These are phyloP conservation scores for Thamnaconus septentrionalis DNA, from an alignment of 2,113 vertebrate species.

Conservation along the genomic window DNA sequence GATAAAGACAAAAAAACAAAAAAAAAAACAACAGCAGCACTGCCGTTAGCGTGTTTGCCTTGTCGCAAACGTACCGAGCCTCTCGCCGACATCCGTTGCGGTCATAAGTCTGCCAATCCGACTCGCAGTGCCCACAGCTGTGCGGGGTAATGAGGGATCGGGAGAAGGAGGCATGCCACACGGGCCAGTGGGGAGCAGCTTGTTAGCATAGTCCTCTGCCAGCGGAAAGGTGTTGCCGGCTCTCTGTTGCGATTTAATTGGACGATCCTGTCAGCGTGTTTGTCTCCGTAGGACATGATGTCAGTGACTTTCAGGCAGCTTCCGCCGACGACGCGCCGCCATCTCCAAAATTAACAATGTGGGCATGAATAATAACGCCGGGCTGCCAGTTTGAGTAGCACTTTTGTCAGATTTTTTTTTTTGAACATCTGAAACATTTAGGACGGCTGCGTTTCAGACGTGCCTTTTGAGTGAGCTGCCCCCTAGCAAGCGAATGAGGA, in stretches of 20 bases:
- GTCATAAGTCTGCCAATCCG: conserved; percentile 19
- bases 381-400: conserved; percentile 29
- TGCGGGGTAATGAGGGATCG: conserved; percentile 61
- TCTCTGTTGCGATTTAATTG: conserved; percentile 71
- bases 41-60: conserved; percentile 26
- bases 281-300: conserved; percentile 53
- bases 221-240: conserved; percentile 43
- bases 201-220: conserved; percentile 70
- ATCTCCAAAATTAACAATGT: conserved; percentile 45
- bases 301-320: conserved; percentile 51
- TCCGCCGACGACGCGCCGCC: conserved; percentile 35
- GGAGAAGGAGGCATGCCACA: conserved; percentile 20
- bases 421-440: conserved; percentile 4
- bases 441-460: background rate
- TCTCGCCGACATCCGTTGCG: conserved; percentile 15
- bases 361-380: conserved; percentile 17
- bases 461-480: background rate
- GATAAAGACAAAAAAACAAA: too few relatives aligned
- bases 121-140: conserved; percentile 36
- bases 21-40: conserved; percentile 14
- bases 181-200: conserved; percentile 61
- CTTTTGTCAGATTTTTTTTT: background rate
- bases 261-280: conserved; percentile 63
- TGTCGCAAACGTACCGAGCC: conserved; percentile 12
- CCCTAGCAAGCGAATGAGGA: background rate